A percentile compares a stretch with the other conserved stretches of the same genome.
phyloP scores from a whole-genome alignment of 2,113 vertebrate genomes.

The Pelvicachromis taeniatus region DNA sequence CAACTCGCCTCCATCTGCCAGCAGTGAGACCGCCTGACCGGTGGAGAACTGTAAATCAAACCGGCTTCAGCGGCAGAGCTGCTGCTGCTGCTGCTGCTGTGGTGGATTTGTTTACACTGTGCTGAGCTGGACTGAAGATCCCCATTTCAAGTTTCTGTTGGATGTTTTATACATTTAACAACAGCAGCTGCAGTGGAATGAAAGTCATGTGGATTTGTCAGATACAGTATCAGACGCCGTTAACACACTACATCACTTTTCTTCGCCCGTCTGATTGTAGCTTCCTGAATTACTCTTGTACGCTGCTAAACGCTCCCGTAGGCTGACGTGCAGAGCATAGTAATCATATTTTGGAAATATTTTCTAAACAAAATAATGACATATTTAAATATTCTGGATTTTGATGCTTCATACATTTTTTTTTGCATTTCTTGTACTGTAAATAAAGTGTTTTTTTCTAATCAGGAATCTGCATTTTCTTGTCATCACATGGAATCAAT shows the following conservation, averaged over 20 bases:
- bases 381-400: not conserved
- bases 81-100: not conserved
- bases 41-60: not conserved
- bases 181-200: not conserved
- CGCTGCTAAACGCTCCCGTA: not conserved
- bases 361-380: not conserved
- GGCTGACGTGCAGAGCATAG: not conserved
- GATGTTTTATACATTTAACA: not conserved
- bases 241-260: not conserved
- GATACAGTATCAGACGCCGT: not conserved
- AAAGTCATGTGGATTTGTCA: not conserved
- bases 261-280: not conserved
- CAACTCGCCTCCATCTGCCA: constrained; percentile 62
- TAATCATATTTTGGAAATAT: not conserved
- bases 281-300: not conserved
- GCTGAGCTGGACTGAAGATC: not conserved
- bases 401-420: constrained; percentile 10
- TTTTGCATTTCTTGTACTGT: constrained; percentile 18
- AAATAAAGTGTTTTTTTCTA: constrained; percentile 45
- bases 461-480: not conserved
- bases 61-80: not conserved
- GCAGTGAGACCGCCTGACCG: constrained; percentile 68
- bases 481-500: not conserved
- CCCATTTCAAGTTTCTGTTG: not conserved
- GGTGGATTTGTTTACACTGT: constrained; percentile 24